Evolutionary conservation across 2,113 vertebrate genomes (phyloP).

Genomic region (Nibea coibor): DNA sequence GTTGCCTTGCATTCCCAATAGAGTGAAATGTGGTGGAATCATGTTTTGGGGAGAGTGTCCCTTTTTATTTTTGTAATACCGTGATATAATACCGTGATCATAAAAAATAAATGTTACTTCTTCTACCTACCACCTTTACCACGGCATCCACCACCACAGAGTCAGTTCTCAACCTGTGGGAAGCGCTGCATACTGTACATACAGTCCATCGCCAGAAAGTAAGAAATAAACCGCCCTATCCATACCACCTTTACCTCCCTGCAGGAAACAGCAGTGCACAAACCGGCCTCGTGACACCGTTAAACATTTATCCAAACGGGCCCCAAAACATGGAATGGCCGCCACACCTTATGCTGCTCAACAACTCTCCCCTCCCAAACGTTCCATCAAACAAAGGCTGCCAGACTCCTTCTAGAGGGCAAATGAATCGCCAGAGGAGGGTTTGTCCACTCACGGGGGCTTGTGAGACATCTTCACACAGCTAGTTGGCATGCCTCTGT

Average conservation of each 20-base stretch:
- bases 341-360: slow-evolving; percentile 1
- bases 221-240: not conserved
- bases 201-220: slow-evolving; percentile 1
- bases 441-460: slow-evolving; percentile 44
- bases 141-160: no score
- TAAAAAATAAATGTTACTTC: no score
- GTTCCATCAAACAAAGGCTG: slow-evolving; percentile 23
- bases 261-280: not conserved
- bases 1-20: no score
- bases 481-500: slow-evolving; percentile 55
- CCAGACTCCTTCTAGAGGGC: slow-evolving; percentile 35
- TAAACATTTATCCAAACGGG: slow-evolving; percentile 2
- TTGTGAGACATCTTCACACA: slow-evolving; percentile 48
- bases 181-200: no score
- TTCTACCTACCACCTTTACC: no score
- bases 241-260: not conserved
- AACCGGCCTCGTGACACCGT: not conserved
- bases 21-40: no score
- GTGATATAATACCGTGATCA: no score
- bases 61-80: no score
- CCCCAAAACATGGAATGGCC: slow-evolving; percentile 7
- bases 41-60: no score
- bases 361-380: slow-evolving; percentile 9
- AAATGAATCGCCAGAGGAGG: slow-evolving; percentile 27
- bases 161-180: no score